phyloP scores from a whole-genome alignment of 2,797 vertebrate genomes.

The Amphiprion clarkii region DNA sequence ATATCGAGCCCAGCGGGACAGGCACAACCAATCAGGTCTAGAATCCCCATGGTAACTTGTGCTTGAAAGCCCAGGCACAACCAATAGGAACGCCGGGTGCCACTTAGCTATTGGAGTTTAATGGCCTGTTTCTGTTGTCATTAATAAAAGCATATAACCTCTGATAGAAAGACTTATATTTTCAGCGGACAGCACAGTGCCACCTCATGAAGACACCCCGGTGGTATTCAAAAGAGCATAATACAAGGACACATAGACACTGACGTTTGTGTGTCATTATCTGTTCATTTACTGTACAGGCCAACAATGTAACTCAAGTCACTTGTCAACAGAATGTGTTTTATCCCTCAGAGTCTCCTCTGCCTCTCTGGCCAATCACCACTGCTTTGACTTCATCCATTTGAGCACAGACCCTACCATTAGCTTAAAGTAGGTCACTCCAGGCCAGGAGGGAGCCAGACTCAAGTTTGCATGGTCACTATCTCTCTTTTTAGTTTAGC shows the following conservation, averaged over 20 bases:
- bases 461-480: conserved; percentile 77
- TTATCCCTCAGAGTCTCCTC: conserved; percentile 71
- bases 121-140: conserved; percentile 79
- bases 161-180: conserved; percentile 55
- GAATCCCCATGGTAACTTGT: conserved; percentile 81
- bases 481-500: conserved; percentile 66
- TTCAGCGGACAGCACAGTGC: conserved; percentile 53
- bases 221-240: conserved; percentile 43
- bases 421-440: conserved; percentile 86
- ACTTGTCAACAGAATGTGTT: conserved; percentile 56
- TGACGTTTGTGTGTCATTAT: conserved; percentile 46
- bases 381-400: conserved; percentile 75
- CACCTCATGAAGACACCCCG: conserved; percentile 32
- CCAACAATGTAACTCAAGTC: conserved; percentile 41
- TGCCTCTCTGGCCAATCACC: conserved; percentile 61
- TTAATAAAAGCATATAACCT: conserved; percentile 78
- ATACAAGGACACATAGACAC: conserved; percentile 52
- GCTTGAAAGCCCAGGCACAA: conserved; percentile 47
- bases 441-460: conserved; percentile 82
- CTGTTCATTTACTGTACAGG: conserved; percentile 23
- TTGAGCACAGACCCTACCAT: conserved; percentile 70
- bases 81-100: conserved; percentile 71
- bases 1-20: conserved; percentile 52
- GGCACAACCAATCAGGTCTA: conserved; percentile 67
- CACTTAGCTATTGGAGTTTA: conserved; percentile 74